phyloP scores from a whole-genome alignment of 2,888 invertebrate genomes.

The Panopea generosa region DNA sequence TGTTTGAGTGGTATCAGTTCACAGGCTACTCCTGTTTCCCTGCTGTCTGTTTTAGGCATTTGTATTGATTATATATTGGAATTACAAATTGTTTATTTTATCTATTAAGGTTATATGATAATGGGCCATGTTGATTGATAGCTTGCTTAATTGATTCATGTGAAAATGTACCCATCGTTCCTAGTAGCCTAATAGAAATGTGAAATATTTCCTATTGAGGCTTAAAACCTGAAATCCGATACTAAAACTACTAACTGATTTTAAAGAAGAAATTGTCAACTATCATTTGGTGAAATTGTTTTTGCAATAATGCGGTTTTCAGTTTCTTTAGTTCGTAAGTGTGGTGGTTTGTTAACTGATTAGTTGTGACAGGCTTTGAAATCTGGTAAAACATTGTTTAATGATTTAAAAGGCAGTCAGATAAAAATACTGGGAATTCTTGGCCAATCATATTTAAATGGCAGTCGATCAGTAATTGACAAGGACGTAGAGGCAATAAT shows the following conservation, averaged over 20 bases:
- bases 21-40: too few relatives aligned
- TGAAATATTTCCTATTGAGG: conserved; percentile 45
- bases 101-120: conserved; percentile 38
- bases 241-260: conserved; percentile 40
- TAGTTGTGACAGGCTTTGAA: conserved; percentile 61
- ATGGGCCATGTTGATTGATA: conserved; percentile 40
- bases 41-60: too few relatives aligned
- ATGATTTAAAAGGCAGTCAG: conserved; percentile 27
- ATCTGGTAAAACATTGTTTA: conserved; percentile 52
- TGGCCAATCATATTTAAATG: conserved; percentile 55
- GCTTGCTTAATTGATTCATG: conserved; percentile 33
- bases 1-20: too few relatives aligned
- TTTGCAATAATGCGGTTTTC: conserved; percentile 49
- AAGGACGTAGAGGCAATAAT: conserved; percentile 30
- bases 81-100: conserved; percentile 31
- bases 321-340: conserved; percentile 58
- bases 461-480: conserved; percentile 33
- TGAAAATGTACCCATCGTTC: conserved; percentile 47
- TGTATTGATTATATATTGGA: conserved; percentile 25
- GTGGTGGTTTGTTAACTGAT: conserved; percentile 53
- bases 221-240: conserved; percentile 38
- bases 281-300: conserved; percentile 53
- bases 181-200: conserved; percentile 36
- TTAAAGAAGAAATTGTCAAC: conserved; percentile 61
- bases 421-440: conserved; percentile 29